Conservation (phyloP, 2,888 invertebrate genomes). For the Caenorhabditis wallacei region DNA sequence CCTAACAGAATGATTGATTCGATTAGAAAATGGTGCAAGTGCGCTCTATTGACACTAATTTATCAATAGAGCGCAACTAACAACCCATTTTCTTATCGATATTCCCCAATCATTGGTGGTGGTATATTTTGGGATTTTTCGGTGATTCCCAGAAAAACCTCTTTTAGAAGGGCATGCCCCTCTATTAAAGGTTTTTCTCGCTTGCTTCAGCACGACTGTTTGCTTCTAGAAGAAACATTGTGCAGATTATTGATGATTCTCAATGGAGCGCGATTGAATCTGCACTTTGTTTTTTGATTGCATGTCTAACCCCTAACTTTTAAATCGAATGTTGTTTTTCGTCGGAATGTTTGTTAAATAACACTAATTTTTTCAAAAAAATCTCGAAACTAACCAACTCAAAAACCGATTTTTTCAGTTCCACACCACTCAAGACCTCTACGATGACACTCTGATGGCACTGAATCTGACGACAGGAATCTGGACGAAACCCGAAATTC, state of each 20-base stretch:
- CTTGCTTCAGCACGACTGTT: constrained; percentile 13
- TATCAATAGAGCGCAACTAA: too few relatives aligned
- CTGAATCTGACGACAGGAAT: constrained; percentile 88
- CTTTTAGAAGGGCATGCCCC: neutral
- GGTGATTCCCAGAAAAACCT: too few relatives aligned
- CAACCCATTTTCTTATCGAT: too few relatives aligned
- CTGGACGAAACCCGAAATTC: constrained; percentile 87
- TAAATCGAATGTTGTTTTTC: constrained; percentile 14
- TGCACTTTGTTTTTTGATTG: too few relatives aligned
- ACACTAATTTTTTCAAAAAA: neutral
- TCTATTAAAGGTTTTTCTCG: neutral
- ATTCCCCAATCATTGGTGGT: too few relatives aligned
- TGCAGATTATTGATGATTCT: too few relatives aligned
- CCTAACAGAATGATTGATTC: neutral
- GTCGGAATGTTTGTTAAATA: neutral
- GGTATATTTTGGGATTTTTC: too few relatives aligned
- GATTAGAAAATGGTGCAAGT: neutral
- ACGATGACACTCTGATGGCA: constrained; percentile 85
- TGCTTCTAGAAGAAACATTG: neutral
- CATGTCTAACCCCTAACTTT: neutral
- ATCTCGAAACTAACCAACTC: neutral
- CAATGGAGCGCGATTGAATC: too few relatives aligned
- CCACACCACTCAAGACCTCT: constrained; percentile 87
- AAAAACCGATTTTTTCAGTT: constrained; percentile 83
- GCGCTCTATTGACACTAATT: too few relatives aligned